Conservation (phyloP, 2,888 invertebrate species). For the Nesidiocoris tenuis region DNA sequence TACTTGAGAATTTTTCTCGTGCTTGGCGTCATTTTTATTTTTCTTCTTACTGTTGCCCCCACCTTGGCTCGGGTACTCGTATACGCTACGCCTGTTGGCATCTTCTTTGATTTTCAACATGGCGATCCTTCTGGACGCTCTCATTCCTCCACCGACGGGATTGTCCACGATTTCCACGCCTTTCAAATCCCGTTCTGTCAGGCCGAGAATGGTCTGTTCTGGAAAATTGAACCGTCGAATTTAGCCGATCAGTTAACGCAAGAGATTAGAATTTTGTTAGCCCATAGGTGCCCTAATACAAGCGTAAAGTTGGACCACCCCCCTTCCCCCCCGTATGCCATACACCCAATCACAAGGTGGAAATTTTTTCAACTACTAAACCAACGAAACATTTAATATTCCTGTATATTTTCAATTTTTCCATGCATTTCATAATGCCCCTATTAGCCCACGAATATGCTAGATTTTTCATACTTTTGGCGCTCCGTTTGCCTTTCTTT, state of each 20-base stretch:
- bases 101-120: conserved; percentile 79
- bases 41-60: conserved; percentile 60
- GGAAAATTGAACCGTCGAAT: no score
- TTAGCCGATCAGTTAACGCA: no score
- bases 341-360: no score
- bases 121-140: conserved; percentile 82
- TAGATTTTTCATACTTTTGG: neutral
- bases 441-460: no score
- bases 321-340: no score
- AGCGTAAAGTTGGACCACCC: no score
- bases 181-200: conserved; percentile 41
- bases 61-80: conserved; percentile 72
- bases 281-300: no score
- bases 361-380: no score
- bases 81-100: conserved; percentile 70
- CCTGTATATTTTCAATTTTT: no score
- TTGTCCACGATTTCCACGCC: conserved; percentile 11
- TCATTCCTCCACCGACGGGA: conserved; percentile 53
- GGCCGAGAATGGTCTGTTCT: conserved; percentile 37
- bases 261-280: no score
- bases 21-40: conserved; percentile 30
- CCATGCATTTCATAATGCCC: no score
- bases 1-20: conserved; percentile 2
- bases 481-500: neutral
- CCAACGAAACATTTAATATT: no score